Base-by-base conservation (phyloP, 2,888 invertebrate species). In the Andrena marginata region DNA sequence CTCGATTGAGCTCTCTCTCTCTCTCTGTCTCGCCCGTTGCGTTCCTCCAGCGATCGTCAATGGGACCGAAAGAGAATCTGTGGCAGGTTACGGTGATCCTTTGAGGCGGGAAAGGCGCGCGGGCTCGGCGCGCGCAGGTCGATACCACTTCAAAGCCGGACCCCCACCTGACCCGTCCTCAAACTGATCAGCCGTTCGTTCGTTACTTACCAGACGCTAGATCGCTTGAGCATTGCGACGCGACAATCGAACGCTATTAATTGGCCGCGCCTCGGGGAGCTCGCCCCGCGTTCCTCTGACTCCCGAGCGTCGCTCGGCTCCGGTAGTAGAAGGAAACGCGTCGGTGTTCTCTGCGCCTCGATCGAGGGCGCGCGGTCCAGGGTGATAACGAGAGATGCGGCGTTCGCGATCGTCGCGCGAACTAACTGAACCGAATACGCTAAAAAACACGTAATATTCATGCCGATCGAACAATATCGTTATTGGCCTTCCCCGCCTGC, bases 401-500 rank as follows among this genome's bases (percentile, higher is more conserved):
- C 51, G 31, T 16, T 60, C 35, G 51, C 73, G 64, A 49, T 63
- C 68, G 68, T 70, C 42, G 35, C 23, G 10, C 63, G 68, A 65
- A 56, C 42, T 31, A 51, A 59, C 67, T 76, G 63, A 79, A 75
- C 70, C 51, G 68, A 73, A 42, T 72, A 77, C 70, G 77, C 75
- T 80, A 85, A 78, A 65, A 78, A 81, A 84, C 75, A 78, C 72
- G 67, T 79, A 80, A 81, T 82, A 71, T 60, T 72, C 75, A 75
- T 77, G 77, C 60, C 78, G 83, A 33, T 81, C 85, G 75, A 83
- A 88, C 75, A 82, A 85, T 82, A 76, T 86, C 81, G 51, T 65
- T 77, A 78, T 74, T 85, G 65, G 78, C 33, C 42, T 76, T 78
- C 56, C 49, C 60, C 86, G 76, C 56, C 56, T 67, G 42, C 73